phyloP scores from a whole-genome alignment of 2,888 invertebrate species.

The Diachrysia chrysitis region DNA sequence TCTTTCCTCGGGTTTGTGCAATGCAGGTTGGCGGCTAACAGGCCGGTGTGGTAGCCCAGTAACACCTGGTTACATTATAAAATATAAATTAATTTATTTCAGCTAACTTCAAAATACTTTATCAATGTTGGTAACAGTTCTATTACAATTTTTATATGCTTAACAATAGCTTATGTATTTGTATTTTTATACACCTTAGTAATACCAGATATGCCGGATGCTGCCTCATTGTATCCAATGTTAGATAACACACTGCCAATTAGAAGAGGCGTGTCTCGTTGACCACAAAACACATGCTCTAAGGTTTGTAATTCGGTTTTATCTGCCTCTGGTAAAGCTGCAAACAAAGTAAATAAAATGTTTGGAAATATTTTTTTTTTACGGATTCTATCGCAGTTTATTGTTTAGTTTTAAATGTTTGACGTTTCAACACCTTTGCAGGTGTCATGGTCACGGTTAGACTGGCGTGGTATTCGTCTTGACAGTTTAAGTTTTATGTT shows the following conservation, averaged over 20 bases:
- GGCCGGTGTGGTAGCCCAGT: slow-evolving; percentile 91
- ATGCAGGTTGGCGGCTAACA: slow-evolving; percentile 93
- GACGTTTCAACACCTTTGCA: not conserved
- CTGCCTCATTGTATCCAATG: not conserved
- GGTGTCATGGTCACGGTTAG: no score
- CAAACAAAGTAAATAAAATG: not conserved
- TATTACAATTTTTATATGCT: no score
- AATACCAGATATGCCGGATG: not conserved
- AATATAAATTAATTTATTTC: slow-evolving; percentile 74
- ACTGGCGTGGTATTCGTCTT: no score
- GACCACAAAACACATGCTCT: not conserved
- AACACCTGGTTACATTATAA: slow-evolving; percentile 70
- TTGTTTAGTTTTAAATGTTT: not conserved
- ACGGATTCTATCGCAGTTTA: no score
- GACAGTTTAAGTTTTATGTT: no score
- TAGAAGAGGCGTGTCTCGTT: not conserved
- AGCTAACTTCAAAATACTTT: no score
- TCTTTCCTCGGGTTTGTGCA: slow-evolving; percentile 89
- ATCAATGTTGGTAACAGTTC: no score
- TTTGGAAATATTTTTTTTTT: no score
- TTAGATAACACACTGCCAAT: not conserved
- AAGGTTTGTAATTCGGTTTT: slow-evolving; percentile 1
- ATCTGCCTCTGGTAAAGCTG: not conserved
- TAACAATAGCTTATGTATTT: no score
- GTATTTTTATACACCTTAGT: not conserved